Evolutionary conservation across 2,888 invertebrate species (phyloP), one percentile per base, ranked within the genome.

Genomic region (Apotomis turbidana): DNA sequence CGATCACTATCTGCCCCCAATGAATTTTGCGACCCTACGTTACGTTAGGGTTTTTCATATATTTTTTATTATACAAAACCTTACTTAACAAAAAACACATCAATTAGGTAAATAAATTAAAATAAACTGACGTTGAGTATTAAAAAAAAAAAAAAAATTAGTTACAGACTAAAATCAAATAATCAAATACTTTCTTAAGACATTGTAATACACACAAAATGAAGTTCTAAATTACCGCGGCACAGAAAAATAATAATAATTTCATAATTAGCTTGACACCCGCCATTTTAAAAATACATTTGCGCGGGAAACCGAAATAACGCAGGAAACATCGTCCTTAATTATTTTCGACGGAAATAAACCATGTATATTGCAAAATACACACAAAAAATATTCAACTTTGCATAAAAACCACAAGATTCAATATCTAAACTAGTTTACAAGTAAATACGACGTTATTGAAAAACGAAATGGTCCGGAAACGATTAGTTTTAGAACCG

Each of bases 401-500:
- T 73, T 80, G 80, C 38, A 0, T 0, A 0, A 0, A 0, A 0
- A 0, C 0, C 0, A 0, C 80, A 85, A 72, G 71, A 74, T 58
- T 8, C 12, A 76, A 67, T 74, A 77, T 80, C 3, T 10, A n/a
- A 12, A 74, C 5, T 0, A 9, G 3, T 12, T n/a, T 5, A 3
- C n/a, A 3, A 38, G 12, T n/a, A 74, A 73, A 75, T 85, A 79
- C 3, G 77, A 41, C 78, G 49, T 85, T 85, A 74, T 67, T 10
- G 13, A 63, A 61, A 69, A 71, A 58, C 41, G 52, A 64, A 70
- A 74, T 76, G 74, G 84, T 83, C 79, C 87, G 91, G 92, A 92
- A 91, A 88, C 90, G 90, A 92, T 92, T 91, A 89, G 90, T 92
- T 90, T 89, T 88, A 88, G 86, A 85, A 85, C 86, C 90, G 86